These are phyloP conservation scores for Neria commutata DNA, from an alignment of 2,888 invertebrate species.

Conservation along the genomic window DNA sequence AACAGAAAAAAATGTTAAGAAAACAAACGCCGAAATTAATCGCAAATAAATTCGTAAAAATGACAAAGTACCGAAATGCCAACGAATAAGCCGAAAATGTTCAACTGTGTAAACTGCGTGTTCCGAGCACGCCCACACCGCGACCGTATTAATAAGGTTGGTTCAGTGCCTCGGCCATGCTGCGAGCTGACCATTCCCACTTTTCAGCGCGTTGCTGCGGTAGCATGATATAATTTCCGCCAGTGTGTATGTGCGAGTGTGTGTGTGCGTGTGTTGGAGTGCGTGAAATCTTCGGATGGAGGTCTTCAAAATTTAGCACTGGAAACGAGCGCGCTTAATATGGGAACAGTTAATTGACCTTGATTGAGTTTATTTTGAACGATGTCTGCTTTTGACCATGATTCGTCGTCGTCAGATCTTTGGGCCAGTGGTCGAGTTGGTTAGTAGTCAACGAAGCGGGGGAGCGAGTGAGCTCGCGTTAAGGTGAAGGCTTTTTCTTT, in stretches of 20 bases:
- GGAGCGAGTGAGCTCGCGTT: neutral
- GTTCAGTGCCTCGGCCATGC: neutral
- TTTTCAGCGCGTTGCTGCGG: no score
- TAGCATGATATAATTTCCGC: neutral
- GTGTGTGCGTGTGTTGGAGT: neutral
- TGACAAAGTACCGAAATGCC: neutral
- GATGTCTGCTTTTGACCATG: constrained; percentile 12
- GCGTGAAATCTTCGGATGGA: no score
- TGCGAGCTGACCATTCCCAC: neutral
- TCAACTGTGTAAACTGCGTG: constrained; percentile 2
- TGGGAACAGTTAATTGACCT: constrained; percentile 59
- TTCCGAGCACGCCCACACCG: neutral
- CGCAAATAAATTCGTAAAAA: neutral
- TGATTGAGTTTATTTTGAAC: constrained; percentile 49
- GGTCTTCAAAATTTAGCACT: no score
- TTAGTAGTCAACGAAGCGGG: neutral
- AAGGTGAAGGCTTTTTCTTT: no score
- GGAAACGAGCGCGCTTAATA: constrained; percentile 35
- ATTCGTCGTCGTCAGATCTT: constrained; percentile 19
- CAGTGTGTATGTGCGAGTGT: neutral
- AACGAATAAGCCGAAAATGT: neutral
- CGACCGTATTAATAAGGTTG: neutral
- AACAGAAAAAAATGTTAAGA: neutral
- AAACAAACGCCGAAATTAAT: neutral
- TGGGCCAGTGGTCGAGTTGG: constrained; percentile 7